Conservation (phyloP, 2,888 invertebrate genomes). For the Helicoverpa assulta region DNA sequence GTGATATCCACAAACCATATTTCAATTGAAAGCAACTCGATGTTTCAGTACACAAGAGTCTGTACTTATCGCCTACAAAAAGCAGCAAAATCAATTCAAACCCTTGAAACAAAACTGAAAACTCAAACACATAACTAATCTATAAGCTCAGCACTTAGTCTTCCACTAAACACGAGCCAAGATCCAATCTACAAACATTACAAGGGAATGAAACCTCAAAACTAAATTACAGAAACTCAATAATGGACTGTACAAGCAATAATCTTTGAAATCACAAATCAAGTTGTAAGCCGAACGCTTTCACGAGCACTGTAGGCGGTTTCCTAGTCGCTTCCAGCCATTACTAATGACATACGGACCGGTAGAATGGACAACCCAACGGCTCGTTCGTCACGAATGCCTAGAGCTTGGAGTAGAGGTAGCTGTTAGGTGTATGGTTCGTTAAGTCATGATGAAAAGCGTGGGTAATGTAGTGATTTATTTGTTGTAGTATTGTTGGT, state of each 20-base stretch:
- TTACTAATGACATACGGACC: constrained; percentile 69
- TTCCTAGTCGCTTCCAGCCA: constrained; percentile 84
- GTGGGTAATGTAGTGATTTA: constrained; percentile 7
- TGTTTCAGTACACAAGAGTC: not conserved
- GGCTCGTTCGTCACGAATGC: constrained; percentile 42
- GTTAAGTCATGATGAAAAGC: constrained; percentile 12
- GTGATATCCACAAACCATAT: too few species aligned
- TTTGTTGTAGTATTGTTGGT: not conserved
- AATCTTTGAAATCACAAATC: constrained; percentile 89
- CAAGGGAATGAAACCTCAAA: constrained; percentile 71
- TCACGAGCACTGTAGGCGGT: constrained; percentile 87
- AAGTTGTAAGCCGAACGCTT: constrained; percentile 86
- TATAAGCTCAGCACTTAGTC: constrained; percentile 3
- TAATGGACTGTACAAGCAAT: constrained; percentile 82
- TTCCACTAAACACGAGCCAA: constrained; percentile 30
- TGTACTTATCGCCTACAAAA: not conserved
- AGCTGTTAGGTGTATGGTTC: constrained; percentile 30
- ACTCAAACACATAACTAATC: not conserved
- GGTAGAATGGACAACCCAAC: constrained; percentile 38
- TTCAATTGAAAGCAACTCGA: too few species aligned
- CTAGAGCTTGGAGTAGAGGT: constrained; percentile 26
- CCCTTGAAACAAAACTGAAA: not conserved
- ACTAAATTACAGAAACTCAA: constrained; percentile 81
- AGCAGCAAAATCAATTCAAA: not conserved
- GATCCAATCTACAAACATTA: constrained; percentile 59